Evolutionary conservation across 1,140 invertebrate genomes (phyloP), one percentile per base, ranked within the genome.

Genomic region (Drosophila paulistorum): DNA sequence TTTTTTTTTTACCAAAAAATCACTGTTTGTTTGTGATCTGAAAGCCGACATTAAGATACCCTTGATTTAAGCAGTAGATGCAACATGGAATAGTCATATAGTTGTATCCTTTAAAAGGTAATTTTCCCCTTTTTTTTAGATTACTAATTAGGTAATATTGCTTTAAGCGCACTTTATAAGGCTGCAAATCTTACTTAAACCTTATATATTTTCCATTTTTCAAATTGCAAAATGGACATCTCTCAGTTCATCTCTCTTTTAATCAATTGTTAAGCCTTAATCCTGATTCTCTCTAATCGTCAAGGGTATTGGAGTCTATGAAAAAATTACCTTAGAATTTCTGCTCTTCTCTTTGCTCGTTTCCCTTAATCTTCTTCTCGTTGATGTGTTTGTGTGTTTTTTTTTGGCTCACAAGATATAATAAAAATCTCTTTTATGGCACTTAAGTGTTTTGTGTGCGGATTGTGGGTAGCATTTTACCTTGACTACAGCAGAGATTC

Each of bases 351-450:
- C 37, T 13, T 5, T 7, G 7, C 41, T 62, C 13, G 37, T 30
- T 42, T 51, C 45, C 5, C 7, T 17, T 17, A 7, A 14, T 45
- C 42, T 45, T 14, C 14, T 9, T 48, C 7, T 48, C 45, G 1
- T 48, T 48, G 9, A 2, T 48, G 30, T 30, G 30, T 30, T 6
- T 48, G 9, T 5, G 11, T 23, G 9, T 23, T 51, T 51, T 23
- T 51, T 51, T 74, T 74, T 65, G 68, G 77, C 75, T 51, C 77
- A 79, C 77, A 87, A 87, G 83, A 89, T 80, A 89, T 87, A 89
- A 87, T 87, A 87, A 87, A 87, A 87, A 87, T 89, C 84, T 87
- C 84, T 87, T 87, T 87, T 87, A 87, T 89, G 84, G 84, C 84
- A 87, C 83, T 87, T 89, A 89, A 87, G 84, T 89, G 84, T 73